These are phyloP conservation scores for Leucophenga maculata DNA, from an alignment of 2,888 invertebrate genomes.

Conservation along the genomic window DNA sequence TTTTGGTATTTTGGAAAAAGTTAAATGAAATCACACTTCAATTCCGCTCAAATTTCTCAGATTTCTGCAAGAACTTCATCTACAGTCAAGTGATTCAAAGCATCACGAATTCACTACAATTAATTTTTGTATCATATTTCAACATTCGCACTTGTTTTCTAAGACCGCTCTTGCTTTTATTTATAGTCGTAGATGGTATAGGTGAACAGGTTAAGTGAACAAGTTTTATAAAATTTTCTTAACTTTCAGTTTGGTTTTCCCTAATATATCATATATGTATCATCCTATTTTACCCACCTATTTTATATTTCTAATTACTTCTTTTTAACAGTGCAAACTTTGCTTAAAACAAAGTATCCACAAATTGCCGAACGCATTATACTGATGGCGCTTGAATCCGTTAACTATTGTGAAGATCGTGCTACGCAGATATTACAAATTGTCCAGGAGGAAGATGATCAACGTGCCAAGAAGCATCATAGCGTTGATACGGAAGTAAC, in stretches of 20 bases:
- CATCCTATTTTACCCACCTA: not conserved
- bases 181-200: no score
- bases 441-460: constrained; percentile 77
- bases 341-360: constrained; percentile 82
- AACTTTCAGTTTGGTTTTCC: not conserved
- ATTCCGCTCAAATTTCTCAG: no score
- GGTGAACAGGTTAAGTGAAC: no score
- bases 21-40: no score
- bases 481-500: not conserved
- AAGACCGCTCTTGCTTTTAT: no score
- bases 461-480: constrained; percentile 56
- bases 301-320: not conserved
- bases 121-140: no score
- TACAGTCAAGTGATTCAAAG: no score
- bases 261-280: not conserved
- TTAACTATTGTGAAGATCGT: constrained; percentile 86
- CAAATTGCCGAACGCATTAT: constrained; percentile 86
- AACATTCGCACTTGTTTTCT: no score
- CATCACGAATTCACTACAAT: no score
- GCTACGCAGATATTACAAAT: constrained; percentile 85
- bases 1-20: no score
- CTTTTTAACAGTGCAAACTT: constrained; percentile 77
- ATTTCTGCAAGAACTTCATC: no score
- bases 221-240: no score
- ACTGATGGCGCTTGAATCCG: constrained; percentile 88